Percentiles rank a stretch among this genome's conserved stretches.
Evolutionary conservation across 2,113 vertebrate species (phyloP).

Genomic region (Oreocharis arfaki): DNA sequence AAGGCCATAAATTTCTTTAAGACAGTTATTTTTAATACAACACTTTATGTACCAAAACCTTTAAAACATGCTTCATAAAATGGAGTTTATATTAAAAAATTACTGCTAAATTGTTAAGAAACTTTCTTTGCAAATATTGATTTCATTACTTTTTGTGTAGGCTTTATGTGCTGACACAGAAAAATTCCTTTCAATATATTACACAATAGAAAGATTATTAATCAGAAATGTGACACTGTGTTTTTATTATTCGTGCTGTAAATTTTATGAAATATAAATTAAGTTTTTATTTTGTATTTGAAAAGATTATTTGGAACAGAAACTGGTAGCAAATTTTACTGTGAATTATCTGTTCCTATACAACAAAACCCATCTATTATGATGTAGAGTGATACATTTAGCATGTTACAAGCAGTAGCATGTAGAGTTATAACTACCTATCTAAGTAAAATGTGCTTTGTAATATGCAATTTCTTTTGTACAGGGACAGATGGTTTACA

Average conservation of each 20-base stretch:
- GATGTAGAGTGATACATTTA: neutral
- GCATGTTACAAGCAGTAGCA: neutral
- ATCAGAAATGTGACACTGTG: neutral
- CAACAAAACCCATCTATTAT: accelerated
- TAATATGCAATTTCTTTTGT: neutral
- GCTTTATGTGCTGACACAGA: neutral
- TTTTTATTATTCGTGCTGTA: neutral
- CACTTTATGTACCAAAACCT: neutral
- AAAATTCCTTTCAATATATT: neutral
- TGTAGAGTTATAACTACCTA: neutral
- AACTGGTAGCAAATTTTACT: neutral
- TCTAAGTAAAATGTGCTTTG: neutral
- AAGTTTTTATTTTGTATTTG: neutral
- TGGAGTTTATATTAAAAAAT: neutral
- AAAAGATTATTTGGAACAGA: neutral
- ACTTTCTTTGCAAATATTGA: neutral
- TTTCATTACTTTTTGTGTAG: neutral
- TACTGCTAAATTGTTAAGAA: neutral
- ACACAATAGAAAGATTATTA: neutral
- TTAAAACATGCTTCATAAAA: neutral
- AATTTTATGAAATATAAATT: neutral
- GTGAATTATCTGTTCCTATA: neutral
- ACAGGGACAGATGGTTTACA: neutral
- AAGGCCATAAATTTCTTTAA: neutral
- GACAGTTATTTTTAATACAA: neutral